Conservation (phyloP, 1,140 invertebrate species). For the Chlorops oryzae region DNA sequence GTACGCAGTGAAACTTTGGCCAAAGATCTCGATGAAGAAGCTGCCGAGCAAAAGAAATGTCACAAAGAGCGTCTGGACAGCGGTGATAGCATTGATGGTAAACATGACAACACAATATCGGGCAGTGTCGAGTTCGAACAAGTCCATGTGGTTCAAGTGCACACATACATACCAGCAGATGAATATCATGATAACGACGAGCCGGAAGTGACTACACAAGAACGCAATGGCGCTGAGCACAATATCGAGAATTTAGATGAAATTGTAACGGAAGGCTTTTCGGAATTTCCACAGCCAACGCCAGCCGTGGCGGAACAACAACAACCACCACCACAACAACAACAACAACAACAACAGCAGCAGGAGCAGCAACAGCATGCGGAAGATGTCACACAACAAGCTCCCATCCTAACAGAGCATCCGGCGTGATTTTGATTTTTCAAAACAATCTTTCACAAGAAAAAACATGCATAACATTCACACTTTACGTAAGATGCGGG, state of each 20-base stretch:
- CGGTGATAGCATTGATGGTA: background rate
- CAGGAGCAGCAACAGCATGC: constrained; percentile 5
- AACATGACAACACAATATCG: background rate
- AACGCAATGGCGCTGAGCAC: no score
- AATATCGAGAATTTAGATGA: no score
- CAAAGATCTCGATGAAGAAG: constrained; percentile 27
- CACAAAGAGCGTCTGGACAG: background rate
- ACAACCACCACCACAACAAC: background rate
- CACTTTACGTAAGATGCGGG: no score
- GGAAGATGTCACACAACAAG: background rate
- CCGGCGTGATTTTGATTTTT: constrained; percentile 8
- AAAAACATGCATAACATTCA: constrained; percentile 5
- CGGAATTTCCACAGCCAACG: no score
- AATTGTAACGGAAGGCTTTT: no score
- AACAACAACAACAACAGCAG: no score
- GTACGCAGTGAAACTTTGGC: constrained; percentile 39
- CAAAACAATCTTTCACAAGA: constrained; percentile 1
- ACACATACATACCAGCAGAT: constrained; percentile 8
- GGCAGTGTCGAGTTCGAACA: constrained; percentile 12
- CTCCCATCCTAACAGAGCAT: no score
- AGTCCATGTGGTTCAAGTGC: constrained; percentile 30
- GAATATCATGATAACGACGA: no score
- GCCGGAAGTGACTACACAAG: no score
- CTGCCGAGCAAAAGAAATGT: constrained; percentile 8
- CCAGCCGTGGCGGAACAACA: background rate